Evolutionary conservation across 2,113 vertebrate genomes (phyloP), one percentile per base, ranked within the genome.

Genomic region (Pleuronectes platessa): DNA sequence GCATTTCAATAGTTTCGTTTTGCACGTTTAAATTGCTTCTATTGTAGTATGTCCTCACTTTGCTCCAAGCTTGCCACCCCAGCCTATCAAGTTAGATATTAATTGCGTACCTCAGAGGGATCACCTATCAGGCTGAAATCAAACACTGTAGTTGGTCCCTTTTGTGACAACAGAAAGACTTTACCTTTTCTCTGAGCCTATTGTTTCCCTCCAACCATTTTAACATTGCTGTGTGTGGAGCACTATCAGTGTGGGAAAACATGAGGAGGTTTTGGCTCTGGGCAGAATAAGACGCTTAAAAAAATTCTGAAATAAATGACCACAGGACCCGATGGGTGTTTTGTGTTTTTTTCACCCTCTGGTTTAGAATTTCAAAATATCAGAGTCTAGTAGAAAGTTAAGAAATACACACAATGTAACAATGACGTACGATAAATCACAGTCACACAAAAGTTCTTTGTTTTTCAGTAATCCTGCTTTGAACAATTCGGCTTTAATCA

Each of bases 1-100:
- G 73, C 9, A 59, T 82, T 86, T 89, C 80, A 90, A 89, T 74
- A 79, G 86, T 85, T 92, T 93, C 81, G 8, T 82, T 92, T 92
- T 88, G 78, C 86, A 82, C 61, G 26, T 88, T 91, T 84, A 86
- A 94, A 94, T 93, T 89, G 77, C 84, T 78, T 92, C 87, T 79
- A 91, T 93, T 93, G 87, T 92, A 70, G 66, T 18, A 68, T 64
- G 70, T 85, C 71, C 72, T 87, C 81, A 45, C 79, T 84, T 77
- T 70, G 71, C 74, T 83, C 76, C 65, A 70, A 91, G 86, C 75
- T 83, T 66, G 79, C 82, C 78, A 78, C 72, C 77, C 64, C 62
- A 54, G 85, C 79, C 83, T 83, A 91, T 94, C 92, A 75, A 88
- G 88, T 93, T 90, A 86, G 91, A 93, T 92, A 93, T 94, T 94